phyloP scores from a whole-genome alignment of 30 jellyfish, hydroid and myxozoan species.

The Morbakka virulenta region DNA sequence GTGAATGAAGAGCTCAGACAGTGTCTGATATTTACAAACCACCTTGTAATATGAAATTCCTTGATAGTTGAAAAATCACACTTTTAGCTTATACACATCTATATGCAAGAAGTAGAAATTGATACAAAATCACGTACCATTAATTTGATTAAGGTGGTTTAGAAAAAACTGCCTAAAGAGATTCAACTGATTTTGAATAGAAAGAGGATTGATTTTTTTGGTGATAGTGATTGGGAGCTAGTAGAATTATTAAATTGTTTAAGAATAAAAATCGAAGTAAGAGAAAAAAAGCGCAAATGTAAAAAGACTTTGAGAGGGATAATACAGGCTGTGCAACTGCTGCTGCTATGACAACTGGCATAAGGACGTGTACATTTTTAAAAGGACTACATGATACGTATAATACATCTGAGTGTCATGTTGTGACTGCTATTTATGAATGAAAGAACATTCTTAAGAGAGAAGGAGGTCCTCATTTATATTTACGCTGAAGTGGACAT shows the following conservation, averaged over 20 bases:
- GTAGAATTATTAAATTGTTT: background rate
- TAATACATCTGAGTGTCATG: conserved; percentile 25
- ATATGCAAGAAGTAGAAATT: too few relatives aligned
- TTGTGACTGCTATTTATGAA: conserved; percentile 16
- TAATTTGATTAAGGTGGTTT: too few relatives aligned
- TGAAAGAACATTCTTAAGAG: conserved; percentile 4
- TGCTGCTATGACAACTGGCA: conserved; percentile 30
- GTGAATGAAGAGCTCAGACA: too few relatives aligned
- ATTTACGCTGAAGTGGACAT: conserved; percentile 22
- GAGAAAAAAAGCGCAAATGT: conserved; percentile 15
- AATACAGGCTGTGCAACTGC: conserved; percentile 6
- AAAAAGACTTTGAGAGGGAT: conserved; percentile 5
- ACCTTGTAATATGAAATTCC: too few relatives aligned
- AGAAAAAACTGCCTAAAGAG: too few relatives aligned
- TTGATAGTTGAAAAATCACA: too few relatives aligned
- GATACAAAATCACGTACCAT: too few relatives aligned
- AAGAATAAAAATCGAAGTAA: conserved; percentile 13
- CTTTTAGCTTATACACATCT: too few relatives aligned
- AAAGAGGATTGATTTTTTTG: background rate
- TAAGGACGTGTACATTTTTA: background rate
- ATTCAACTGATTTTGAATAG: too few relatives aligned
- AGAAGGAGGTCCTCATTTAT: conserved; percentile 14
- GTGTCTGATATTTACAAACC: too few relatives aligned
- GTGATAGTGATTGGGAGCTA: conserved; percentile 31
- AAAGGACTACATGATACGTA: conserved; percentile 16